phyloP scores from a whole-genome alignment of 2,113 vertebrate species.

The Falcunculus frontatus region DNA sequence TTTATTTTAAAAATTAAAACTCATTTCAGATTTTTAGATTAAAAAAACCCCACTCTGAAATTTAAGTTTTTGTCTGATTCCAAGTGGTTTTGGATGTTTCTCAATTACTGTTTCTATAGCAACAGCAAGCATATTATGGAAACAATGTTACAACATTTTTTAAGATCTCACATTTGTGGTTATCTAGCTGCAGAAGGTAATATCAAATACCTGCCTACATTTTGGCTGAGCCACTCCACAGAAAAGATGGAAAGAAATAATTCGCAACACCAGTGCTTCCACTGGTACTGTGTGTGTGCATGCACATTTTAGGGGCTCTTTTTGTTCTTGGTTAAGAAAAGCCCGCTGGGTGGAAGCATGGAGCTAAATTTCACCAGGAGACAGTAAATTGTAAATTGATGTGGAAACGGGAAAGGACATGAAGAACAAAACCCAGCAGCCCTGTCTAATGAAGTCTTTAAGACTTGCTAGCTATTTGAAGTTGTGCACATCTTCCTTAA shows the following conservation, averaged over 20 bases:
- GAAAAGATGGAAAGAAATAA: not conserved
- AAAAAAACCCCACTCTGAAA: not conserved
- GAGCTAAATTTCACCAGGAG: constrained; percentile 53
- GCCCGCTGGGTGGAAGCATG: constrained; percentile 62
- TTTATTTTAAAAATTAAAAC: not conserved
- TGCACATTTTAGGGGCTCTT: not conserved
- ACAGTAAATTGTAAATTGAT: not conserved
- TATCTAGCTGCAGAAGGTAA: not conserved
- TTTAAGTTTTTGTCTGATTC: not conserved
- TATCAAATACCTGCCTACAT: not conserved
- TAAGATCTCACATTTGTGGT: not conserved
- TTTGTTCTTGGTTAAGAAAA: not conserved
- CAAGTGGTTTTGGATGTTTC: not conserved
- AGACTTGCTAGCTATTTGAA: not conserved
- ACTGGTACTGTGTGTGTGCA: too few relatives aligned
- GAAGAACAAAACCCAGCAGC: not conserved
- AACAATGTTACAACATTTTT: not conserved
- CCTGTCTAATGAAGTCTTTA: not conserved
- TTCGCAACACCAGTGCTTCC: not conserved
- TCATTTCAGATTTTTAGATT: not conserved
- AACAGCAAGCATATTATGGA: not conserved
- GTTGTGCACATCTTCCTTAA: not conserved
- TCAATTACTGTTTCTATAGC: not conserved
- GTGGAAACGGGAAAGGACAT: not conserved
- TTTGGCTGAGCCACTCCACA: not conserved